These are phyloP conservation scores for Yasuhikotakia modesta DNA, from an alignment of 2,797 vertebrate genomes.

Conservation along the genomic window DNA sequence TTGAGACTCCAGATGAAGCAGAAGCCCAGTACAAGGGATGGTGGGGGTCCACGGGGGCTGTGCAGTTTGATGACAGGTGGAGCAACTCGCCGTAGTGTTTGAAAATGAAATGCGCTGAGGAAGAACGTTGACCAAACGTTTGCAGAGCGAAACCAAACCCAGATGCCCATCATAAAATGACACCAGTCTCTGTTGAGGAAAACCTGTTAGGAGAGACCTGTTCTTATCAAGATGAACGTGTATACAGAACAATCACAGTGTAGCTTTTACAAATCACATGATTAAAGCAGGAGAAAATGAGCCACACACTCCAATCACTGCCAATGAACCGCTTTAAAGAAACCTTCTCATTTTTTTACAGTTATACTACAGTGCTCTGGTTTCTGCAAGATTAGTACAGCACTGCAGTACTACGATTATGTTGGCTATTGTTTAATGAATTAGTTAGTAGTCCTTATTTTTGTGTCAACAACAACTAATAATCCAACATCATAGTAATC, in stretches of 20 bases:
- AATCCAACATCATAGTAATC: no score
- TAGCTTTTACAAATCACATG: not conserved
- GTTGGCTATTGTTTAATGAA: no score
- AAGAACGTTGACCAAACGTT: conserved; percentile 83
- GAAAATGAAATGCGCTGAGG: conserved; percentile 80
- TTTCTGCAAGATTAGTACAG: no score
- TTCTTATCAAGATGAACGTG: not conserved
- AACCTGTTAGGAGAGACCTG: conserved; percentile 62
- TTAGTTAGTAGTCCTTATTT: no score
- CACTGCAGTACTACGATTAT: no score
- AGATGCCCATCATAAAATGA: conserved; percentile 78
- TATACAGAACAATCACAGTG: no score
- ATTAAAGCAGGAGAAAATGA: no score
- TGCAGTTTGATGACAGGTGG: conserved; percentile 52
- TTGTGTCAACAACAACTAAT: no score
- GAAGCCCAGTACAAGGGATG: conserved; percentile 63
- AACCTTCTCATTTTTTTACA: no score
- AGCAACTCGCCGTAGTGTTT: conserved; percentile 74
- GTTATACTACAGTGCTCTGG: no score
- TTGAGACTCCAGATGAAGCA: conserved; percentile 75
- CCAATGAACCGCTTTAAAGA: no score
- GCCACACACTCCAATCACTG: no score
- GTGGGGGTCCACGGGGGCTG: conserved; percentile 51
- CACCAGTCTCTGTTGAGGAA: conserved; percentile 70
- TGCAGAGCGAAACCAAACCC: conserved; percentile 81